Evolutionary conservation across 2,113 vertebrate species (phyloP), one percentile per base, ranked within the genome.

Genomic region (Megalops atlanticus): DNA sequence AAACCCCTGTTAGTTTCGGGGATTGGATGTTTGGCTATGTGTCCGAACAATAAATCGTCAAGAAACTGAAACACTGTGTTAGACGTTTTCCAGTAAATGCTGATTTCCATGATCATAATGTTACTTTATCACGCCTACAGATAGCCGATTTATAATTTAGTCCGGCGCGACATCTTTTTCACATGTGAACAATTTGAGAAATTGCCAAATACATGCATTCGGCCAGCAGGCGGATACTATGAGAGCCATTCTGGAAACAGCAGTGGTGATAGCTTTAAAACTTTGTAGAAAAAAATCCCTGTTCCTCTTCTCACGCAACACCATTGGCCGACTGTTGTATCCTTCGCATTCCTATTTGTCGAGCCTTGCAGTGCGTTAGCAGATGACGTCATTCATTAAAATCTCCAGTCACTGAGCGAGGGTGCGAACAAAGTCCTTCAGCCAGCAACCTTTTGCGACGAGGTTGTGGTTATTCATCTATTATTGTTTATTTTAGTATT

Each of bases 401-500:
- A 43, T 73, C 69, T 80, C 78, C 78, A 49, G 40, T 79, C 31
- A 39, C 79, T 39, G 69, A 35, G 69, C 35, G 79, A 80, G 79
- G 69, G 79, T 73, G 79, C 79, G 79, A 80, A 73, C 79, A 74
- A 80, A 80, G 79, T 80, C 78, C 69, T 80, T 80, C 79, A 74
- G 69, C 70, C 36, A 43, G 49, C 69, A 73, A 43, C 47, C 45
- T 80, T 74, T 74, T 49, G 69, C 69, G 21, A 39, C 49, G 70
- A 54, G 79, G 8, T 47, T 54, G 69, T 31, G 70, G 35, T 39
- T 49, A 43, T 43, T 45, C 39, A 31, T 74, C 73, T 39, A 43
- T 31, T 41, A 10, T 40, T 33, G 38, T 79, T 8, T 16, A 10
- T 69, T 69, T 78, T 24, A 38, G 27, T 78, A 27, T 69, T 69